Percentiles rank a stretch among this genome's conserved stretches.
phyloP scores from a whole-genome alignment of 2,797 vertebrate species.

The Danio kyathit region DNA sequence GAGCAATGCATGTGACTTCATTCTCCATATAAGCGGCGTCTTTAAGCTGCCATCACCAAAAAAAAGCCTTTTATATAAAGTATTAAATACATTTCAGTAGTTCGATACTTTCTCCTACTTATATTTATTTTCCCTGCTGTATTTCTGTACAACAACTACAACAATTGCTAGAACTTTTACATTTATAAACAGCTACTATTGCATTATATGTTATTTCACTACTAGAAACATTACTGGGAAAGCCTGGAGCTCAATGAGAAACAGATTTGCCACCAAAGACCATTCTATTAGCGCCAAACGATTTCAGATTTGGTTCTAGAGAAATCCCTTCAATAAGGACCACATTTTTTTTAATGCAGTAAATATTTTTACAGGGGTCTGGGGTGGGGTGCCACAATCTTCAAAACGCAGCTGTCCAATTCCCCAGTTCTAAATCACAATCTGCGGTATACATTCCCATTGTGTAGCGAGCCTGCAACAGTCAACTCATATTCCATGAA shows the following conservation, averaged over 20 bases:
- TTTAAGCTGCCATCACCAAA: too few species aligned
- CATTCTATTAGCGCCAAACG: conserved; percentile 26
- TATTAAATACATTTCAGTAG: too few species aligned
- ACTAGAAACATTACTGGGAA: conserved; percentile 34
- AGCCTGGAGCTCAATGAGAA: conserved; percentile 50
- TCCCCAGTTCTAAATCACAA: conserved; percentile 38
- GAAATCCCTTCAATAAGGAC: conserved; percentile 36
- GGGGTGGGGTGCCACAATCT: conserved; percentile 24
- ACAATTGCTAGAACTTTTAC: too few species aligned
- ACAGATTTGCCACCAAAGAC: conserved; percentile 37
- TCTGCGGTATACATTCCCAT: conserved; percentile 15
- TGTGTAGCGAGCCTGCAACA: conserved; percentile 50
- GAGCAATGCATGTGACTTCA: too few species aligned
- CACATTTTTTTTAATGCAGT: conserved; percentile 40
- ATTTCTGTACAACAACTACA: too few species aligned
- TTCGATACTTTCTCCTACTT: too few species aligned
- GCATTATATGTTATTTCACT: background rate
- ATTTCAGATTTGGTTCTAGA: conserved; percentile 38
- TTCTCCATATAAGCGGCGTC: too few species aligned
- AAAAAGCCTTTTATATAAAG: too few species aligned
- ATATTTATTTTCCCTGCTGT: too few species aligned
- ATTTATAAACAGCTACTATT: too few species aligned
- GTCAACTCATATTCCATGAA: conserved; percentile 49
- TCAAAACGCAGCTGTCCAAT: conserved; percentile 17
- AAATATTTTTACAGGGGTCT: conserved; percentile 46